A percentile compares a stretch with the other conserved stretches of the same genome.
phyloP scores from a whole-genome alignment of 2,113 vertebrate species.

The Cynopterus brachyotis region DNA sequence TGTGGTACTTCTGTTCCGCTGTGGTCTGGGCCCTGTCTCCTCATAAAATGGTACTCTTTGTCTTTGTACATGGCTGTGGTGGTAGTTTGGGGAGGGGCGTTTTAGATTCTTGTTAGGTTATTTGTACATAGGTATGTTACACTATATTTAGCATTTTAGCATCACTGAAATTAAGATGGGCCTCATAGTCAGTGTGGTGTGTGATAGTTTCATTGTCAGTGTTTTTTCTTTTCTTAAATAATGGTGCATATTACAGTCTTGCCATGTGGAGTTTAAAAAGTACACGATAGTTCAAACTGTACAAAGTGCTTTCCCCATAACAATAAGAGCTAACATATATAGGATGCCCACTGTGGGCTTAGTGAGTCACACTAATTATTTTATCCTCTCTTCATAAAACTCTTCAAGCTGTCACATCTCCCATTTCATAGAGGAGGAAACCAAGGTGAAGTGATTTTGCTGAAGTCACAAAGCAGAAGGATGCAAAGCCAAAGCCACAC shows the following conservation, averaged over 20 bases:
- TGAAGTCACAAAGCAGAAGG: not conserved
- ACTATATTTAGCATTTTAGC: not conserved
- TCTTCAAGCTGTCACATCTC: not conserved
- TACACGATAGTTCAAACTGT: not conserved
- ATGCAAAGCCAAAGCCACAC: not conserved
- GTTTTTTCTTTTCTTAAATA: not conserved
- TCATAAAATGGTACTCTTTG: fast-evolving
- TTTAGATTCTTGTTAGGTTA: no score
- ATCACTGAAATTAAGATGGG: not conserved
- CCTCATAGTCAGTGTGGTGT: not conserved
- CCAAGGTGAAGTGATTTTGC: not conserved
- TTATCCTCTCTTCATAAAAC: not conserved
- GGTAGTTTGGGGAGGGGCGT: fast-evolving
- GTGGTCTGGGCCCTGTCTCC: not conserved
- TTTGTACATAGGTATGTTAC: not conserved
- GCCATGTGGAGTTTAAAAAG: not conserved
- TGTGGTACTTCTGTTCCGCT: fast-evolving
- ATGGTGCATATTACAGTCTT: not conserved
- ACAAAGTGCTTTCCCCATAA: not conserved
- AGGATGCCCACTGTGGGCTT: not conserved
- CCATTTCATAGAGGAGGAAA: not conserved
- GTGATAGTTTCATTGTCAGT: not conserved
- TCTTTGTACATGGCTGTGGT: not conserved
- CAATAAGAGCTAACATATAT: not conserved
- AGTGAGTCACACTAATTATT: not conserved